Base-by-base conservation (phyloP, 1,140 invertebrate genomes). In the Bathynomus jamesi region DNA sequence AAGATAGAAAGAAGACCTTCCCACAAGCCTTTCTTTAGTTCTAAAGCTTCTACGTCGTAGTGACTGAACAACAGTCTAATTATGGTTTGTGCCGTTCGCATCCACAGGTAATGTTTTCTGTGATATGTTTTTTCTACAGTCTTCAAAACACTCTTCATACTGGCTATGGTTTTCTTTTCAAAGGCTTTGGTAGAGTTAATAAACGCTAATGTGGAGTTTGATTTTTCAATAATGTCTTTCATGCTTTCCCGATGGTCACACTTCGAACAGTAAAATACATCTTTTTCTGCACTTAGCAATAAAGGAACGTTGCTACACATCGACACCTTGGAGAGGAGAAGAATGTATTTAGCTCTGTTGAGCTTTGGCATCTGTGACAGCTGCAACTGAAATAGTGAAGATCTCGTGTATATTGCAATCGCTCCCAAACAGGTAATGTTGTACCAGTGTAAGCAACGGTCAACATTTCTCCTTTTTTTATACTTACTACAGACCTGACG, bases 361-460 rank as follows among this genome's bases (percentile, higher is more conserved):
- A 70, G 61, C 79, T 78, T 4, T 10, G 31, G 64, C 78, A 79
- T 11, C 78, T 71, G 2, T 21, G 46, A 67, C 78, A 79, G 25
- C 61, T 65, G 32, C 78, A 79, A 68, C 82, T 83, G 75, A 91
- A 91, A 79, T 89, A 91, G 80, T 94, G 94, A 4, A 87, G 87
- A 70, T 86, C 81, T 62, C 82, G 80, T 7, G 91, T 82, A 80
- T 89, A 86, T 28, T 87, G 81, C 74, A 85, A 86, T 70, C 90
- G 83, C 69, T 87, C 86, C 79, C 88, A 87, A 0, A 91, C 93
- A 0, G 90, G 88, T 90, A 88, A 83, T 65, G 92, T 81, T 0
- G 88, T 84, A 79, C 89, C 88, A 0, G 89, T 89, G 76, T 93
- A 93, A 80, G 90, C 90, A 74, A 88, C 89, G 75, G 85, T 86